A percentile compares a stretch with the other conserved stretches of the same genome.
These are phyloP conservation scores for Apostichopus japonicus DNA, from an alignment of 35 echinoderm and acorn worm genomes.

Conservation along the genomic window DNA sequence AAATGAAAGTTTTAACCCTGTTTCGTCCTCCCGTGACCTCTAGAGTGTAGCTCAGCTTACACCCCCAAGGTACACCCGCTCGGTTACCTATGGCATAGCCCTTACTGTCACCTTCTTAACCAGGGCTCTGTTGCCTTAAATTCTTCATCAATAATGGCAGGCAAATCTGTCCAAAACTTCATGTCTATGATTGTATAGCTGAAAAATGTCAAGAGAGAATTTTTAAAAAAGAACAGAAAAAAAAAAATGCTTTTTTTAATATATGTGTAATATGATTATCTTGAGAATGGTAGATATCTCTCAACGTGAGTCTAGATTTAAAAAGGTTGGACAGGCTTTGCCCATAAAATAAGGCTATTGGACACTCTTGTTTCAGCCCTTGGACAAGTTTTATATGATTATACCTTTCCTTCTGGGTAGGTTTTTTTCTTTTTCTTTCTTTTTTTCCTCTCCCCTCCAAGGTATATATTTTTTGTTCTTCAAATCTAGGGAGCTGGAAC, in stretches of 20 bases:
- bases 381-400: background rate
- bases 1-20: conserved; percentile 5
- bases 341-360: background rate
- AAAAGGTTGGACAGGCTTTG: conserved; percentile 3
- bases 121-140: background rate
- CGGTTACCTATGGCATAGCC: background rate
- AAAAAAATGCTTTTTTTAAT: background rate
- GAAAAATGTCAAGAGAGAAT: background rate
- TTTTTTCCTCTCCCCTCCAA: background rate
- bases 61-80: background rate
- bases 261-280: background rate
- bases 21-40: conserved; percentile 8
- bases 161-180: conserved; percentile 3
- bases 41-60: conserved; percentile 3
- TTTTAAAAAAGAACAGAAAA: background rate
- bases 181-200: background rate
- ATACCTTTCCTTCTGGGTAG: too few relatives aligned
- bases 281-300: background rate
- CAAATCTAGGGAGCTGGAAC: background rate
- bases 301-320: background rate
- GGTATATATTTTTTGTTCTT: background rate
- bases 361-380: background rate
- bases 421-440: too few relatives aligned
- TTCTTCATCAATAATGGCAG: conserved; percentile 3
- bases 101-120: conserved; percentile 8